Evolutionary conservation across 2,113 vertebrate species (phyloP).

Genomic region (Perccottus glenii): DNA sequence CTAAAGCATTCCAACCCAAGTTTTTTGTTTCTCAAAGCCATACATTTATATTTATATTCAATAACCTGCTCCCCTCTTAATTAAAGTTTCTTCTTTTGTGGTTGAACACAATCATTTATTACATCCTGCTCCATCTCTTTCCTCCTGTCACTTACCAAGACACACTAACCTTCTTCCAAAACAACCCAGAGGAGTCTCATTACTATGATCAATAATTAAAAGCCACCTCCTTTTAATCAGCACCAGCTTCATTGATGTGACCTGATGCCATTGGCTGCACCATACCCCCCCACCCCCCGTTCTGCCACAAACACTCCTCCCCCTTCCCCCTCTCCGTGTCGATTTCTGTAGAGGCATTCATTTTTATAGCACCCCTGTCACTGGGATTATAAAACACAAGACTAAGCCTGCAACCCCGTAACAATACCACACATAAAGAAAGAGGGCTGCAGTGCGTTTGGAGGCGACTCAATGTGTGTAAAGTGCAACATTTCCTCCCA

Average conservation of each 20-base stretch:
- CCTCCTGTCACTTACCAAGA: not conserved
- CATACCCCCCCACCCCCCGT: slow-evolving; percentile 15
- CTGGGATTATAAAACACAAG: slow-evolving; percentile 49
- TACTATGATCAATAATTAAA: slow-evolving; percentile 81
- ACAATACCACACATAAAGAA: slow-evolving; percentile 24
- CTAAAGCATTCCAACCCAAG: too few species aligned
- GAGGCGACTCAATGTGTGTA: not conserved
- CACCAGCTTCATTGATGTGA: slow-evolving; percentile 72
- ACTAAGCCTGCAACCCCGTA: slow-evolving; percentile 18
- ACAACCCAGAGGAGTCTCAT: slow-evolving; percentile 70
- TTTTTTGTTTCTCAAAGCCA: too few species aligned
- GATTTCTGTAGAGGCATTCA: slow-evolving; percentile 72
- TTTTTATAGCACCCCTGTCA: slow-evolving; percentile 68
- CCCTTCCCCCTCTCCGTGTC: slow-evolving; percentile 20
- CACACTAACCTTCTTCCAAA: not conserved
- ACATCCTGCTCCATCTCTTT: not conserved
- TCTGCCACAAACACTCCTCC: not conserved
- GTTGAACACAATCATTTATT: not conserved
- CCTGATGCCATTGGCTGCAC: slow-evolving; percentile 52
- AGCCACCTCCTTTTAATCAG: slow-evolving; percentile 65
- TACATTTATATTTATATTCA: too few species aligned
- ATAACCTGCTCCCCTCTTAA: too few species aligned
- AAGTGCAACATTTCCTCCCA: slow-evolving; percentile 4
- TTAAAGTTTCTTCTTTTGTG: too few species aligned
- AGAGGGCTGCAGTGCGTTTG: not conserved